A percentile compares a stretch with the other conserved stretches of the same genome.
Evolutionary conservation across 2,888 invertebrate genomes (phyloP).

Genomic region (Hedychridium roseum): DNA sequence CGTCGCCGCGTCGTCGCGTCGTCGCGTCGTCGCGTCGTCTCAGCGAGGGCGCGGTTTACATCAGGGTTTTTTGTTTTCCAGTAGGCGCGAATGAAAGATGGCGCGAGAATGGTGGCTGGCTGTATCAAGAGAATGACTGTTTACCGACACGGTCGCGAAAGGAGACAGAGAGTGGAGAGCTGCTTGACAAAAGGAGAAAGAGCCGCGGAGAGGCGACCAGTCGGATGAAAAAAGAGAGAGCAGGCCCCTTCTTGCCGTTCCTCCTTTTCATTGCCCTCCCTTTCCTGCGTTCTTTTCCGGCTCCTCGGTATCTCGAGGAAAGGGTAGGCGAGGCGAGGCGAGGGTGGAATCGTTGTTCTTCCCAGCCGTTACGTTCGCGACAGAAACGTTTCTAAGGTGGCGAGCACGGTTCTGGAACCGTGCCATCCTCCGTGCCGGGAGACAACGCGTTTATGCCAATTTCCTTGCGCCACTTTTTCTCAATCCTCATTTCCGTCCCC

Average conservation of each 20-base stretch:
- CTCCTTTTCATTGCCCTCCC: slow-evolving; percentile 3
- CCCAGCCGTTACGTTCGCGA: not conserved
- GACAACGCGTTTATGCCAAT: not conserved
- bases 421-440: not conserved
- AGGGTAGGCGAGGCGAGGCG: not conserved
- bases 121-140: too few relatives aligned
- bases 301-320: not conserved
- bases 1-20: too few relatives aligned
- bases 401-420: not conserved
- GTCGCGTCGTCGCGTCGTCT: too few relatives aligned
- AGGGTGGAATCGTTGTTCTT: too few relatives aligned
- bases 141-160: too few relatives aligned
- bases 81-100: too few relatives aligned
- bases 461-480: not conserved
- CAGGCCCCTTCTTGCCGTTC: too few relatives aligned
- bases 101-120: too few relatives aligned
- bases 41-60: slow-evolving; percentile 27
- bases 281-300: not conserved
- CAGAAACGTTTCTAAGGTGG: not conserved
- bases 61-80: slow-evolving; percentile 28
- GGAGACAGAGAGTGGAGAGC: too few relatives aligned
- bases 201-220: too few relatives aligned
- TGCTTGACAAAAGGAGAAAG: too few relatives aligned
- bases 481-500: not conserved
- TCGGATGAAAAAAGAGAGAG: too few relatives aligned